Conservation (phyloP, 2,797 vertebrate genomes). For the Poeciliopsis paucimaculata region DNA sequence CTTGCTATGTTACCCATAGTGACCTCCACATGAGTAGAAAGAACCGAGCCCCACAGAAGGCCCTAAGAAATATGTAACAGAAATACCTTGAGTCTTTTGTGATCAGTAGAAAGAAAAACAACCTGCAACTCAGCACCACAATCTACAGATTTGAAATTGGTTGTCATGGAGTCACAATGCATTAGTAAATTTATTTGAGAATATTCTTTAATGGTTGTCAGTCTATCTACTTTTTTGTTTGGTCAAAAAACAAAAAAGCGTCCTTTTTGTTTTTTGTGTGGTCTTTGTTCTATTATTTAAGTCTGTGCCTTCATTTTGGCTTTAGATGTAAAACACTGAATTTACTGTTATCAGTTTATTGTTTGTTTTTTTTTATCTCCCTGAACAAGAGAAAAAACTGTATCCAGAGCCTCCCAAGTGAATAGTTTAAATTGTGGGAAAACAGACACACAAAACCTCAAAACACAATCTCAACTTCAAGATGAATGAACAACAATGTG, state of each 20-base stretch:
- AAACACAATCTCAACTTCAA: conserved; percentile 5
- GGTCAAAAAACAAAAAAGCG: too few species aligned
- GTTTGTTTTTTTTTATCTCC: too few species aligned
- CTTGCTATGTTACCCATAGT: background rate
- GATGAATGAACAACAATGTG: conserved; percentile 3
- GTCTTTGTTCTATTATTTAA: background rate
- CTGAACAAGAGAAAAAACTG: background rate
- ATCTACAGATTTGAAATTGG: background rate
- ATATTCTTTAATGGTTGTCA: background rate
- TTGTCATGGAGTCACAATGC: background rate
- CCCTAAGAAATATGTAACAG: background rate
- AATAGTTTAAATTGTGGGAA: background rate
- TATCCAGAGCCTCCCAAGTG: background rate
- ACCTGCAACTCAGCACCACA: background rate
- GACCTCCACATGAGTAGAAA: background rate
- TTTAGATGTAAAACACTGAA: background rate
- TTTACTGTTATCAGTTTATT: background rate
- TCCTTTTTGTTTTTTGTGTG: background rate
- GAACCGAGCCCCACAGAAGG: background rate
- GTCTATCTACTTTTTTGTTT: background rate
- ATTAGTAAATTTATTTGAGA: background rate
- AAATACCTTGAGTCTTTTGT: background rate
- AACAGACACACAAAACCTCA: conserved; percentile 13
- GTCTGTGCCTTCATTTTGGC: background rate
- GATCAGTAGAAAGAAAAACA: background rate